phyloP scores from a whole-genome alignment of 1,140 invertebrate genomes.

The Calliopsis andreniformis region DNA sequence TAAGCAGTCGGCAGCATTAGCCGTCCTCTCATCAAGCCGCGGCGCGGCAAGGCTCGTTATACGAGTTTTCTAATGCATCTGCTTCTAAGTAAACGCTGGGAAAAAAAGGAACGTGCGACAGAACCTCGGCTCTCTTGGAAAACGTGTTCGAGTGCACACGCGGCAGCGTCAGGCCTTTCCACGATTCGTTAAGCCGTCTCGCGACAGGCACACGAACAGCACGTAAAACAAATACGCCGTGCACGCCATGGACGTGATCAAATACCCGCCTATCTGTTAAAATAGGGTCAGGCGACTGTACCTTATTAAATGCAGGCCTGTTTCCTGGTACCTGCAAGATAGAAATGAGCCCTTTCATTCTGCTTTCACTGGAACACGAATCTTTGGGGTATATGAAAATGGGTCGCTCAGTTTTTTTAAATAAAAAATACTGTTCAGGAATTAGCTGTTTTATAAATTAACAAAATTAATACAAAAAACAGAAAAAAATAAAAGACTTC shows the following conservation, averaged over 20 bases:
- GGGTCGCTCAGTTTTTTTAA: no score
- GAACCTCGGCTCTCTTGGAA: conserved; percentile 42
- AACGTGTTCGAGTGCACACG: conserved; percentile 67
- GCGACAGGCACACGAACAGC: conserved; percentile 57
- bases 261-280: conserved; percentile 70
- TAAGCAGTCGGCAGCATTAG: background rate
- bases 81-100: conserved; percentile 68
- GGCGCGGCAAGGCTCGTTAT: conserved; percentile 63
- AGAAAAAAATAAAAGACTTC: no score
- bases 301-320: conserved; percentile 61
- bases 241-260: conserved; percentile 57
- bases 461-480: no score
- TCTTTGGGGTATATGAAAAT: no score
- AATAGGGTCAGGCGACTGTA: conserved; percentile 64
- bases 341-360: background rate
- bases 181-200: conserved; percentile 52
- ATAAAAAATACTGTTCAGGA: no score
- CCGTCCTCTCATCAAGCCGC: conserved; percentile 7
- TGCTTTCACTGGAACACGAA: background rate
- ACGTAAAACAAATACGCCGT: conserved; percentile 59
- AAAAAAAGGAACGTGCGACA: conserved; percentile 48
- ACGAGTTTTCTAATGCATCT: conserved; percentile 70
- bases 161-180: conserved; percentile 64
- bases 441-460: no score
- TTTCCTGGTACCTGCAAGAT: background rate